Base-by-base conservation (phyloP, 2,888 invertebrate species). In the Monopis laevigella region DNA sequence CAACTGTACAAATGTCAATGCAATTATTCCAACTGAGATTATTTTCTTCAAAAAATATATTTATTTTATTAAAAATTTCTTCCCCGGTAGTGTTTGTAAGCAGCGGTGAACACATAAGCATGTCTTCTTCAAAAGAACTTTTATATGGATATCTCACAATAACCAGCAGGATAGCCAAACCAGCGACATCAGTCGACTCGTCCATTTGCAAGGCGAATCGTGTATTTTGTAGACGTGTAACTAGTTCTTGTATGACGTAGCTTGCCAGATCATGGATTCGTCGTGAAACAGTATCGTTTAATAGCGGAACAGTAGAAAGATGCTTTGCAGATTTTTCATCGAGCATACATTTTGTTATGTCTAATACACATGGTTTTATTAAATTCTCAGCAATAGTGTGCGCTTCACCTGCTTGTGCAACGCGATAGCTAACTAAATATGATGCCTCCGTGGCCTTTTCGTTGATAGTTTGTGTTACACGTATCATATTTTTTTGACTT, bases 371-470 rank as follows among this genome's bases (percentile, higher is more conserved):
- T 46, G 41, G 41, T 24, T 41, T 41, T 34, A 51, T 55, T 47
- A 55, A 50, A 44, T 50, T 50, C 45, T 56, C 55, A 48, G 53
- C 54, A 46, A 56, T 56, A 51, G 53, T 54, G 47, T 55, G 53
- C 43, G 48, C 48, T 51, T 54, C 47, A 43, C 47, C 52, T 50
- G 47, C 51, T 50, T 50, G 47, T 52, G 48, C 48, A 51, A 51
- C 49, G 48, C 45, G 43, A 47, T 44, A 53, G 43, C 50, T 51
- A 48, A 51, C 52, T 47, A 50, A 48, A 48, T 54, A 56, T 45
- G 52, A 52, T 50, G 51, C 53, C 47, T 53, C 50, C 45, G 50
- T 51, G 42, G 51, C 53, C 46, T 52, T 54, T 53, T 54, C 47
- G 35, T 51, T 52, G 41, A 48, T 44, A 48, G 49, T 49, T 49